Evolutionary conservation across 2,888 invertebrate genomes (phyloP), one percentile per base, ranked within the genome.

Genomic region (Nomada lathburiana): DNA sequence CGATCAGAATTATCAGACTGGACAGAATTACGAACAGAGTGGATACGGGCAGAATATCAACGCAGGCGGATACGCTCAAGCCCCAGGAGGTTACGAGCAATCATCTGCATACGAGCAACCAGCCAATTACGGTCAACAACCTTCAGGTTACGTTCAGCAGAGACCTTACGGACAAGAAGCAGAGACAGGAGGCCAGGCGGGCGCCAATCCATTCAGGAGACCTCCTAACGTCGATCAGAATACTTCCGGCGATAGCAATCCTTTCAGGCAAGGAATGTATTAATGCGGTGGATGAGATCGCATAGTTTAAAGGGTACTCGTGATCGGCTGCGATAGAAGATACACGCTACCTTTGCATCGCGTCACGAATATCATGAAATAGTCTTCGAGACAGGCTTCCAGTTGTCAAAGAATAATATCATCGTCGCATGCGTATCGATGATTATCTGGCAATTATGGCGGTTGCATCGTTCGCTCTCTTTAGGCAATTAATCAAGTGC

Each of bases 221-320:
- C 73, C 94, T 93, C 81, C 94, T 91, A 92, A 86, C 74, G 94
- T 90, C 68, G 91, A 94, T 92, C 95, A 95, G 86, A 94, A 95
- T 92, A 89, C 94, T 92, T 90, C 85, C 82, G 91, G 94, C 73
- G 95, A 96, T 91, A 96, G 96, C 91, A 97, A 97, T 94, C 97
- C 97, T 82, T 97, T 97, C 95, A 96, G 97, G 93, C 97, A 97
- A 96, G 97, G 97, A 94, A 97, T 97, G 92, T 93, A 89, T 77
- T 93, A 93, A 88, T 82, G 62, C 20, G 29, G 36, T 50, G 60
- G 55, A n/a, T 10, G 13, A 42, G 47, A 20, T 42, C 26, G 59
- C 29, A 44, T 16, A 29, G 9, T 59, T 70, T 26, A 60, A 16
- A 52, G 42, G 63, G 50, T 73, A 72, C 47, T 84, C 72, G 55